These are phyloP conservation scores for Elgaria multicarinata DNA, from an alignment of 2,113 vertebrate genomes.

Conservation along the genomic window DNA sequence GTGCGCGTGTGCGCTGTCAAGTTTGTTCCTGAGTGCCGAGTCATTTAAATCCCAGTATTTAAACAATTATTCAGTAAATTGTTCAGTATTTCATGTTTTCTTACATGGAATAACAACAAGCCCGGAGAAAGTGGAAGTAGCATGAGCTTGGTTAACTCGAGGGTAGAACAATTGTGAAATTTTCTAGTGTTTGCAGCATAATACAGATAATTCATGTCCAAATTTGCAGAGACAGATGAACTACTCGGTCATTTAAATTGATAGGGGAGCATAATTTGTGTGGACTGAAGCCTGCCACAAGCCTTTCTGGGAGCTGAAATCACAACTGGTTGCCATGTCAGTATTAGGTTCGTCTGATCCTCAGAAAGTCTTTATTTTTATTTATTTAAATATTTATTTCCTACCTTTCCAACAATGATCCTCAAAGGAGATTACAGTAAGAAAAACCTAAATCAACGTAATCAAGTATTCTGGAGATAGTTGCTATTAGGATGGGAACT, in stretches of 20 bases:
- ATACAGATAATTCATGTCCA: too few relatives aligned
- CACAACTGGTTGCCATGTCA: neutral
- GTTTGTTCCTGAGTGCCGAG: neutral
- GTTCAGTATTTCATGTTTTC: neutral
- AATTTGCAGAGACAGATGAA: too few relatives aligned
- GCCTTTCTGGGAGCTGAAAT: neutral
- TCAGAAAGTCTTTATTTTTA: neutral
- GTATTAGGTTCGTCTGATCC: neutral
- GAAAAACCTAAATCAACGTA: too few relatives aligned
- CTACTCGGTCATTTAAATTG: neutral
- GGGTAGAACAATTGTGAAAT: too few relatives aligned
- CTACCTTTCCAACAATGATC: too few relatives aligned
- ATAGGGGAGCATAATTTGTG: neutral
- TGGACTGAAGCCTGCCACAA: neutral
- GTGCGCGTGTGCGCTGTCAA: neutral
- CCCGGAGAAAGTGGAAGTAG: too few relatives aligned
- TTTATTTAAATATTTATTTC: too few relatives aligned
- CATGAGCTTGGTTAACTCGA: too few relatives aligned
- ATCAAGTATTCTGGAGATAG: neutral
- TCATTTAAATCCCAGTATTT: neutral
- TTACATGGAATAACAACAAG: too few relatives aligned
- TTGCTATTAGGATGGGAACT: neutral
- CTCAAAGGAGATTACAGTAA: too few relatives aligned
- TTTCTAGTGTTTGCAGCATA: too few relatives aligned
- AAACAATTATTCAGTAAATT: neutral